Evolutionary conservation across 2,797 vertebrate species (phyloP).

Genomic region (Catharus ustulatus): DNA sequence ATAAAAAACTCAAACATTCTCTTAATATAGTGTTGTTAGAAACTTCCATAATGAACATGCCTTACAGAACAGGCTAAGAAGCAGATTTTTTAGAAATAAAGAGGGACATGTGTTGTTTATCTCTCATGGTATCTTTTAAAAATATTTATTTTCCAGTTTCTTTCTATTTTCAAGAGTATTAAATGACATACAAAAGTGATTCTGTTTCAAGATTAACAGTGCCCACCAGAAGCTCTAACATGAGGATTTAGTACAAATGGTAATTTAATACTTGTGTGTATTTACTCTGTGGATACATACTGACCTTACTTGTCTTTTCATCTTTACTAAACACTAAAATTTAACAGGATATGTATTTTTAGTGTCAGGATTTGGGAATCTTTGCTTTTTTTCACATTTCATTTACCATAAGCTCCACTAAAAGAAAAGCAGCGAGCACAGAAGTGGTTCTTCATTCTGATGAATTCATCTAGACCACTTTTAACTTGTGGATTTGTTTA

Average conservation of each 20-base stretch:
- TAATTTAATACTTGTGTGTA: neutral
- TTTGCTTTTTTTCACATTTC: neutral
- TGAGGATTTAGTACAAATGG: neutral
- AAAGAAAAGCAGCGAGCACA: accelerated
- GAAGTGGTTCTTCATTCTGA: neutral
- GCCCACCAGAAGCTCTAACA: neutral
- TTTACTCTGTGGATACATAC: neutral
- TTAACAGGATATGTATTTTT: neutral
- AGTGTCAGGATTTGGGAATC: neutral
- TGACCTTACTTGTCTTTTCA: neutral
- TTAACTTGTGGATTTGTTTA: neutral
- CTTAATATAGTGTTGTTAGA: neutral
- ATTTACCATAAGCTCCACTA: neutral
- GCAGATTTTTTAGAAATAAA: neutral
- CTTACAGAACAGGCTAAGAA: neutral
- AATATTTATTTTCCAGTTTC: neutral
- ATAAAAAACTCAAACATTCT: neutral
- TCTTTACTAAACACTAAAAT: neutral
- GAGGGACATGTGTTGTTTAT: neutral
- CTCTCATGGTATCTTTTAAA: neutral
- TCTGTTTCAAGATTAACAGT: neutral
- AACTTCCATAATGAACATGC: neutral
- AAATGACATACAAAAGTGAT: neutral
- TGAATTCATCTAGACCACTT: neutral
- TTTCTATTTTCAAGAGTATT: neutral